These are phyloP conservation scores for Meghimatium bilineatum DNA, from an alignment of 2,888 invertebrate genomes.

Conservation along the genomic window DNA sequence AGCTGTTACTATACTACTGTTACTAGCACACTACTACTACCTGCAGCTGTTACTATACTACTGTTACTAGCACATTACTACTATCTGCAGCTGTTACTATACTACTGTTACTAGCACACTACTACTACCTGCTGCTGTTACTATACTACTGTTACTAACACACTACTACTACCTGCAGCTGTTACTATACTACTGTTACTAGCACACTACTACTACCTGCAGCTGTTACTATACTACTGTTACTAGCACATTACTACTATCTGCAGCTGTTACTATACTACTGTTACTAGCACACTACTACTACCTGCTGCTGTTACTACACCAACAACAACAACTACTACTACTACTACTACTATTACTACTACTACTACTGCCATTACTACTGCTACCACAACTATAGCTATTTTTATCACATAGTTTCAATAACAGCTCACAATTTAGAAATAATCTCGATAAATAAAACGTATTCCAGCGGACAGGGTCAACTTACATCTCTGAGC, in stretches of 20 bases:
- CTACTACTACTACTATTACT: background rate
- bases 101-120: no score
- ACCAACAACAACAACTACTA: background rate
- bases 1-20: no score
- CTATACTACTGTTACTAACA: no score
- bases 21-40: no score
- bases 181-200: no score
- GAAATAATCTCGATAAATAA: background rate
- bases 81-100: no score
- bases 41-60: no score
- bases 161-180: no score
- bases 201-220: no score
- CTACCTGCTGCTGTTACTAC: background rate
- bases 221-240: no score
- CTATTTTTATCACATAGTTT: background rate
- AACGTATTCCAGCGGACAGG: background rate
- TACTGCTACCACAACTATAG: background rate
- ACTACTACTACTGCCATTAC: background rate
- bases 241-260: background rate
- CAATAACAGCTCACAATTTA: background rate
- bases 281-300: background rate
- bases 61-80: no score
- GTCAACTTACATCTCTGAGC: background rate
- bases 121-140: no score
- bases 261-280: background rate